Evolutionary conservation across 2,888 invertebrate species (phyloP).

Genomic region (Eristalinus sepulchralis): DNA sequence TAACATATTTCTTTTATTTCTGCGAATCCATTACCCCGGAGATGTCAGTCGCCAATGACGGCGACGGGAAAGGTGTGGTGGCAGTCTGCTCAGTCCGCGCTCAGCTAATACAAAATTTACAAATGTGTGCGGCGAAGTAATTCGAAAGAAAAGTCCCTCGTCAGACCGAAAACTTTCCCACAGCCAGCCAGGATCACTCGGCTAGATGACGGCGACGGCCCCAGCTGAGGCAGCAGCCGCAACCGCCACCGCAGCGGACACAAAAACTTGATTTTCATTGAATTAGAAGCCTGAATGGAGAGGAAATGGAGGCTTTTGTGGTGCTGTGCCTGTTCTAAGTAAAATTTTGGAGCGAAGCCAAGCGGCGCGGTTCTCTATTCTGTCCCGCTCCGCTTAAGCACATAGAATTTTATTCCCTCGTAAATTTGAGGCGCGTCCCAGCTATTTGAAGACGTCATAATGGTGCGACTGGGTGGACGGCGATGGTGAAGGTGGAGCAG

Average conservation of each 20-base stretch:
- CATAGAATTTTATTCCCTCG: conserved; percentile 65
- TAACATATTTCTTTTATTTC: conserved; percentile 51
- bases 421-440: conserved; percentile 60
- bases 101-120: conserved; percentile 67
- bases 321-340: conserved; percentile 47
- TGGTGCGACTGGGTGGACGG: background rate
- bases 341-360: conserved; percentile 66
- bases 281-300: conserved; percentile 66
- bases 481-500: background rate
- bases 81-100: conserved; percentile 11
- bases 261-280: conserved; percentile 71
- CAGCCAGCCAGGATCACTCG: background rate
- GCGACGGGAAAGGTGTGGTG: background rate
- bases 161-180: conserved; percentile 45
- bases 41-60: background rate
- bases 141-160: conserved; percentile 46
- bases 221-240: conserved; percentile 10
- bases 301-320: conserved; percentile 66
- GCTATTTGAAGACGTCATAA: conserved; percentile 55
- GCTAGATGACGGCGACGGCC: no score
- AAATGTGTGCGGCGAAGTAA: conserved; percentile 62
- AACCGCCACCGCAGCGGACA: conserved; percentile 23
- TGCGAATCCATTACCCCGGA: background rate
- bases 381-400: conserved; percentile 38
- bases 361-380: background rate